These are phyloP conservation scores for Escarpia spicata DNA, from an alignment of 2,888 invertebrate species.

Conservation along the genomic window DNA sequence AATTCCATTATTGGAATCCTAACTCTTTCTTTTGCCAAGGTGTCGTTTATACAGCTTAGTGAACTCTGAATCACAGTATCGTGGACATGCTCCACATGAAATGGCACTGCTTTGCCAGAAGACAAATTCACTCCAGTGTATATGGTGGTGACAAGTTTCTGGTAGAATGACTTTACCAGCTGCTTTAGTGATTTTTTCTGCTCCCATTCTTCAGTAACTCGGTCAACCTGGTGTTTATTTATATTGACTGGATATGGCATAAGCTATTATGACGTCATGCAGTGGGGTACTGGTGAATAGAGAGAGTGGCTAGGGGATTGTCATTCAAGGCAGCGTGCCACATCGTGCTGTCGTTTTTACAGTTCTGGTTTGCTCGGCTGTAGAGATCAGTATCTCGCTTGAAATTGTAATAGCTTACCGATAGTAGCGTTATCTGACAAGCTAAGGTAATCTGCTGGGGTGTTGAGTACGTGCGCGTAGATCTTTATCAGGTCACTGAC, in stretches of 20 bases:
- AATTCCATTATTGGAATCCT: too few species aligned
- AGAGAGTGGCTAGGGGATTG: not conserved
- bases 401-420: not conserved
- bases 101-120: not conserved
- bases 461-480: not conserved
- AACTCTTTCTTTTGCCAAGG: not conserved
- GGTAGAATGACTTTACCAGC: not conserved
- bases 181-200: not conserved
- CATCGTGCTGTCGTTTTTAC: not conserved
- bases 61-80: not conserved
- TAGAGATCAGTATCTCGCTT: not conserved
- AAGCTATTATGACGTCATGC: too few species aligned
- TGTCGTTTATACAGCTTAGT: not conserved
- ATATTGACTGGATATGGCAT: too few species aligned
- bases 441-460: not conserved
- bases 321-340: not conserved
- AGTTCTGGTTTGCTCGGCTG: not conserved
- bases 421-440: not conserved
- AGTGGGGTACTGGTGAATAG: not conserved
- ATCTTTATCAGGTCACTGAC: not conserved
- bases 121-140: not conserved
- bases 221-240: not conserved
- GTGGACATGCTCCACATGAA: not conserved
- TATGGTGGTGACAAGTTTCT: not conserved
- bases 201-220: not conserved